A percentile compares a stretch with the other conserved stretches of the same genome.
phyloP scores from a whole-genome alignment of 2,888 invertebrate species.

The Megastigmus dorsalis region DNA sequence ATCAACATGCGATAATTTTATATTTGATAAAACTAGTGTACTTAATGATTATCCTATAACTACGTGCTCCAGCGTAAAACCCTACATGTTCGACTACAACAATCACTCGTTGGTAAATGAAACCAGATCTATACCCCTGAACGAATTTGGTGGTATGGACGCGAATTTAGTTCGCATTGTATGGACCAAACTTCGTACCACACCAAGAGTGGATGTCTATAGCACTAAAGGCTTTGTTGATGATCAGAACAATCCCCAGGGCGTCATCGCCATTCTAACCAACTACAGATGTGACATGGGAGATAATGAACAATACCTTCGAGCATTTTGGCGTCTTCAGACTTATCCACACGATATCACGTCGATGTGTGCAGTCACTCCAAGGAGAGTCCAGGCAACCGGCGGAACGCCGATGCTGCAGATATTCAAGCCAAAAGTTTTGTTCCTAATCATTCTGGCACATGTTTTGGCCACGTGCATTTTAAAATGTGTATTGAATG shows the following conservation, averaged over 20 bases:
- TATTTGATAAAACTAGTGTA: constrained; percentile 6
- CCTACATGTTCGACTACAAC: not conserved
- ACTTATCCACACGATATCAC: constrained; percentile 51
- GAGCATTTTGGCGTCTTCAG: constrained; percentile 37
- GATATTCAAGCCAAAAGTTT: constrained; percentile 12
- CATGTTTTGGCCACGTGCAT: constrained; percentile 7
- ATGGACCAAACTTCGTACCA: not conserved
- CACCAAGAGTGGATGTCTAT: not conserved
- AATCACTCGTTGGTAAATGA: not conserved
- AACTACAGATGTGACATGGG: constrained; percentile 41
- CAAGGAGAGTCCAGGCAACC: not conserved
- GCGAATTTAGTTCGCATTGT: not conserved
- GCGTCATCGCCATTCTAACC: not conserved
- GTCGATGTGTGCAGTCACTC: constrained; percentile 48
- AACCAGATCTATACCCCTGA: not conserved
- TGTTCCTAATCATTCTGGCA: not conserved
- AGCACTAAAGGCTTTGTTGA: not conserved
- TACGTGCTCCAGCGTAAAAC: not conserved
- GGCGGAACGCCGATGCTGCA: not conserved
- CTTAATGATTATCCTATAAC: constrained; percentile 14
- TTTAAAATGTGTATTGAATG: not conserved
- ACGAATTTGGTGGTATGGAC: not conserved
- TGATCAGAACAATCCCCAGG: not conserved
- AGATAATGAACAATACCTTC: constrained; percentile 45
- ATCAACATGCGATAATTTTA: constrained; percentile 11